Conservation (phyloP, 2,888 invertebrate genomes). For the Zhengitettix transpicula region DNA sequence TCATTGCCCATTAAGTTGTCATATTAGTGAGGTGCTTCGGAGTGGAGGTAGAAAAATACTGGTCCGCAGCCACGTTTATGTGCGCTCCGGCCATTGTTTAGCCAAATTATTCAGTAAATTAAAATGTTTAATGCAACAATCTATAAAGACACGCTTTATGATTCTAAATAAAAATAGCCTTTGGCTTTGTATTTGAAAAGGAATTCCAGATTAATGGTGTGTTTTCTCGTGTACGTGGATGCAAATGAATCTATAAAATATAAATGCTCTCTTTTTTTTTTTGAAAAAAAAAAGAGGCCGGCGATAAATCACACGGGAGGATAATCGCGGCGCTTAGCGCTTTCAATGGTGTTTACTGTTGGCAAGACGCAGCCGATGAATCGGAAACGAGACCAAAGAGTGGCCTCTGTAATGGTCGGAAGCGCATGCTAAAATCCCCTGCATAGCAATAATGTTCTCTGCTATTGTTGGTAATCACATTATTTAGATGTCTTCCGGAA, state of each 20-base stretch:
- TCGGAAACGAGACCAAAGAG: background rate
- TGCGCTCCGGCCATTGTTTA: background rate
- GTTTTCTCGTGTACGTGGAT: background rate
- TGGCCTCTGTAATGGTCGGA: background rate
- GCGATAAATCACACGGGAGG: too few species aligned
- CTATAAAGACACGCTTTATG: background rate
- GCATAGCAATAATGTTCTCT: slow-evolving; percentile 4
- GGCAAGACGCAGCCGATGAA: too few species aligned
- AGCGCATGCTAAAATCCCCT: background rate
- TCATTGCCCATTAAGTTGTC: background rate
- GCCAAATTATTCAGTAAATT: background rate
- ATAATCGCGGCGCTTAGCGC: too few species aligned
- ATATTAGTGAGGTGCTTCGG: background rate
- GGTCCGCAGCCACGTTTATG: background rate
- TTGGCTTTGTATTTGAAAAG: background rate
- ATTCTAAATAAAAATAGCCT: background rate
- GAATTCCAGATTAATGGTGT: background rate
- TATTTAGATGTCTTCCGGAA: slow-evolving; percentile 12
- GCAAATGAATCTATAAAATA: background rate
- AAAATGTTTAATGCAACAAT: background rate
- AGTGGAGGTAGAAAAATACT: background rate
- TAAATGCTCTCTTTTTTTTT: too few species aligned
- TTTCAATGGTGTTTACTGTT: too few species aligned
- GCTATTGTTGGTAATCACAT: slow-evolving; percentile 10
- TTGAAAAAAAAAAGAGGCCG: too few species aligned